Base-by-base conservation (phyloP, 2,888 invertebrate species). In the Hemicrepidius hirtus region DNA sequence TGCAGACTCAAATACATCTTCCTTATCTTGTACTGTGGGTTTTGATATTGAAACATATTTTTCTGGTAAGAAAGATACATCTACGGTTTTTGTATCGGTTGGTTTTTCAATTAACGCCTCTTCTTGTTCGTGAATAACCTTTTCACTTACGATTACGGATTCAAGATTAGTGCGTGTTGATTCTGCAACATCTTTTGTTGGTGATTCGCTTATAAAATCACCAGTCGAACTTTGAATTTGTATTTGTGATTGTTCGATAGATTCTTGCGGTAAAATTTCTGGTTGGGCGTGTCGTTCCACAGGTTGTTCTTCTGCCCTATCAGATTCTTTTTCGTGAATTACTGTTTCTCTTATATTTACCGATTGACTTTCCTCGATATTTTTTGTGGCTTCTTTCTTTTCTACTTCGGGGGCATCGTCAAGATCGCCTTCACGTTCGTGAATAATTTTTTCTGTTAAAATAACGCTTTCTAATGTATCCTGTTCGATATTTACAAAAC, bases 121-220 rank as follows among this genome's bases (percentile, higher is more conserved):
- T 88, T 88, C 75, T 82, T 85, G 28, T 80, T 90, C 90, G 63
- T 87, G 87, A 6, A 86, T 79, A 49, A 88, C 76, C 28, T 88
- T 83, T 83, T 89, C 88, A 1, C 87, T 87, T 5, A 88, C 87
- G 50, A 85, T 84, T 13, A 91, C 72, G 75, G 89, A 83, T 81
- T 89, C 88, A 16, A 77, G 71, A 55, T 66, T 75, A 10, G 49
- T 73, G 74, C 86, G 86, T 12, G 82, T 82, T 40, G 86, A 60
- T 72, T 85, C 85, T 4, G 88, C 87, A 12, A 73, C 80, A 84
- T 87, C 82, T 87, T 87, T 76, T 86, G 83, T 18, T 86, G 82
- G 74, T 85, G 82, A 59, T 75, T 86, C 77, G 83, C 86, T 85
- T 46, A 81, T 85, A 78, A 86, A 85, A 78, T 86, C 82, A 70